Base-by-base conservation (phyloP, 2,888 invertebrate species). In the Odontocerum albicorne region DNA sequence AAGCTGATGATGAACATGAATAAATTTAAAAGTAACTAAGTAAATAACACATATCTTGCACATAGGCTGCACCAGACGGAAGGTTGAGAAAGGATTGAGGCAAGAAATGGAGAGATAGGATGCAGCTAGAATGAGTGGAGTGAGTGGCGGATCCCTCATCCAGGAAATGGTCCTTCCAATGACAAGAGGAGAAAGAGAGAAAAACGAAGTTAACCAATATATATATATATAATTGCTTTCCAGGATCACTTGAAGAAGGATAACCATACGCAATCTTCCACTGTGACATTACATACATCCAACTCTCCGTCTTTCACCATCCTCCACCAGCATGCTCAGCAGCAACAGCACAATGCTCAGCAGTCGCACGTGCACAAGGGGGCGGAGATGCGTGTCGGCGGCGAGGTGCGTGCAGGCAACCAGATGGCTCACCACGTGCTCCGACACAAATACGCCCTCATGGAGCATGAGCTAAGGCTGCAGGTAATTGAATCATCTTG, bases 371-470 rank as follows among this genome's bases (percentile, higher is more conserved):
- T 7, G 6, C 4, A 10, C 10, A 4, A 27, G 27, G 17, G 21
- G 13, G 15, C 21, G 12, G 21, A 4, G 20, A 13, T 6, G 35
- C 6, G 35, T 10, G 27, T 10, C 4, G 27, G 27, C 4, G 27
- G 4, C 21, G 7, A 6, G 4, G 12, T 4, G 2, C 3, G 19
- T 3, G 12, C 20, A 21, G 10, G 36, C 33, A 8, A 35, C 27
- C 6, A 10, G 22, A 2, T 19, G 31, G 32, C 46, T 4, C 43
- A 31, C 72, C 56, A 49, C 27, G 27, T 57, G 36, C 15, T 78
- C 47, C 68, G 77, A 19, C 77, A 78, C 60, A 78, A 77, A 64
- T 78, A 77, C 59, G 77, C 78, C 1, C 72, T 78, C 44, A 63
- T 78, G 65, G 78, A 78, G 58, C 77, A 78, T 46, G 78, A 78